phyloP scores from a whole-genome alignment of 1,140 invertebrate genomes.

The Drosophila carrolli region DNA sequence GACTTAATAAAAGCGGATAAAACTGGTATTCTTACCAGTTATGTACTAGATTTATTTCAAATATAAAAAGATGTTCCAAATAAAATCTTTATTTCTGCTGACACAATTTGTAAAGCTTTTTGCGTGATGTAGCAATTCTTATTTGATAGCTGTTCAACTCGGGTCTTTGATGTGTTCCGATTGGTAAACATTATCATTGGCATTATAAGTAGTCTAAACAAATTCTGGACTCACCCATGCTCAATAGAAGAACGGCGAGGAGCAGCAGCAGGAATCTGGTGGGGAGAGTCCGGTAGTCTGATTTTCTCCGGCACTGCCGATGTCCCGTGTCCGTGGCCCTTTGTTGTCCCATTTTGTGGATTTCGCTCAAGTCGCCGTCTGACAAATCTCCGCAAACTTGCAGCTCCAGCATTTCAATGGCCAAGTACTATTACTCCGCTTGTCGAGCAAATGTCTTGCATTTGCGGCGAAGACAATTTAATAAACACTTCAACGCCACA shows the following conservation, averaged over 20 bases:
- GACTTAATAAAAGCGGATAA: too few species aligned
- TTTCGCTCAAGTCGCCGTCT: conserved; percentile 33
- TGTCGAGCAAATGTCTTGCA: conserved; percentile 49
- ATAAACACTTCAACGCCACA: conserved; percentile 79
- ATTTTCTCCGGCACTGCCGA: conserved; percentile 33
- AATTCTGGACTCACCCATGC: conserved; percentile 51
- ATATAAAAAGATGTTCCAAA: too few species aligned
- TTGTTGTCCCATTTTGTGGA: conserved; percentile 47
- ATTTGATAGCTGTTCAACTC: not conserved
- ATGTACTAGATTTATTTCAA: too few species aligned
- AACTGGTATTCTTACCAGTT: too few species aligned
- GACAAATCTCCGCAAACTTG: conserved; percentile 52
- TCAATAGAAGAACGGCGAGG: conserved; percentile 41
- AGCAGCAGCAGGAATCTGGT: conserved; percentile 22
- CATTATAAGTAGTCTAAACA: conserved; percentile 22
- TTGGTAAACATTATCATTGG: conserved; percentile 36
- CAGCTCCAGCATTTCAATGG: conserved; percentile 44
- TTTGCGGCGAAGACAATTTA: conserved; percentile 67
- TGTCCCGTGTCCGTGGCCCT: conserved; percentile 24
- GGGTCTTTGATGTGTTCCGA: conserved; percentile 20
- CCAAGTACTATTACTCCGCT: conserved; percentile 1
- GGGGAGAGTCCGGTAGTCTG: conserved; percentile 25
- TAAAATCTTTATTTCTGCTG: not conserved
- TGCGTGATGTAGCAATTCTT: not conserved
- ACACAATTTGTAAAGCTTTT: not conserved